These are phyloP conservation scores for Drosophila fungiperda DNA, from an alignment of 2,888 invertebrate genomes.

Conservation along the genomic window DNA sequence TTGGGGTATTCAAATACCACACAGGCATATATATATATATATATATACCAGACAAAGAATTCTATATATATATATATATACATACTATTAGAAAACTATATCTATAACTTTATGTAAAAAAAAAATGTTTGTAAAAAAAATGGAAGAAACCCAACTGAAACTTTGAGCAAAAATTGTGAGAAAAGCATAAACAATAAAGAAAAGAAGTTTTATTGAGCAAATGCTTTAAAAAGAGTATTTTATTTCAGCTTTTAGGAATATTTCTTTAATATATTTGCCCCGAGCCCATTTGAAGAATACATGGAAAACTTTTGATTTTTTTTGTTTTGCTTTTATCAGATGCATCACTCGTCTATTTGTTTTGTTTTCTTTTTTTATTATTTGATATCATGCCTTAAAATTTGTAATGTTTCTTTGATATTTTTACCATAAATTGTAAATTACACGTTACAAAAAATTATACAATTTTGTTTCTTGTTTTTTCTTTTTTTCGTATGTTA, in stretches of 20 bases:
- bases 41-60: constrained; percentile 60
- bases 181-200: constrained; percentile 60
- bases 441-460: constrained; percentile 70
- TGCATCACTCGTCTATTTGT: constrained; percentile 69
- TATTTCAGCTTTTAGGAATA: constrained; percentile 14
- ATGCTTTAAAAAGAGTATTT: constrained; percentile 9
- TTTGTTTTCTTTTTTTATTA: constrained; percentile 49
- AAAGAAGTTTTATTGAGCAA: constrained; percentile 68
- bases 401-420: constrained; percentile 44
- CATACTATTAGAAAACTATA: constrained; percentile 64
- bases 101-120: constrained; percentile 50
- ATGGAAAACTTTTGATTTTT: constrained; percentile 1
- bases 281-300: constrained; percentile 10
- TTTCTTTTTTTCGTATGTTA: constrained; percentile 33
- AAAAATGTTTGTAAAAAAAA: constrained; percentile 56
- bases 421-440: constrained; percentile 68
- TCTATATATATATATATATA: constrained; percentile 54
- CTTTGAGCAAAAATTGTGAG: constrained; percentile 63
- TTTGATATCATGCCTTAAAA: constrained; percentile 74
- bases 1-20: constrained; percentile 48
- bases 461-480: constrained; percentile 33
- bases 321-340: constrained; percentile 53
- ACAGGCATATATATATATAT: constrained; percentile 64
- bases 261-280: constrained; percentile 7
- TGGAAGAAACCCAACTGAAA: constrained; percentile 39